Base-by-base conservation (phyloP, 2,113 vertebrate genomes). In the Meles meles region DNA sequence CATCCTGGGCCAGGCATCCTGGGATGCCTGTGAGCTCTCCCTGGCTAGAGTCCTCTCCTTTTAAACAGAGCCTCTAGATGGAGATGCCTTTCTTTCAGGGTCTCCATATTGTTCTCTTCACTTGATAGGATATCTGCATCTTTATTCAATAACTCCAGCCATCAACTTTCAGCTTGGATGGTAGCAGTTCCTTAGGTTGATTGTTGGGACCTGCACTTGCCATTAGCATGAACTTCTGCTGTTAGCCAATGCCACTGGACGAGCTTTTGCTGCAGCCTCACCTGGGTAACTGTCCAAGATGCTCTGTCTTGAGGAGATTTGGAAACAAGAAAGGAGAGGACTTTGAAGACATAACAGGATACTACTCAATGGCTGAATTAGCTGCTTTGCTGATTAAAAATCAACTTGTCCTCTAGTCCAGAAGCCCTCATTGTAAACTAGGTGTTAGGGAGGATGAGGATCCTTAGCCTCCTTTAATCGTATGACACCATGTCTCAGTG, bases 401-500 rank as follows among this genome's bases (percentile, higher is more conserved):
- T 61, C 67, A 72, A 34, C 55, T 76, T 44, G 4, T 49, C 6
- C 18, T 85, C 25, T 52, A 14, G 11, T 31, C 34, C 5, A 3
- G 72, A 69, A 6, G 31, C 7, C 29, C 9, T 85, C 52, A 18
- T 3, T 84, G 74, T n/a, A 80, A 52, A 76, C 17, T 34, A 7
- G 1, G 18, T 39, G 9, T 74, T 52, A 52, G 3, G 3, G 29
- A 39, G 47, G 81, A 61, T 84, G 13, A 34, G 15, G 4, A 6
- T 29, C 11, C 3, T 44, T 4, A 14, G 7, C 49, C 1, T 79
- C 39, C 59, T 72, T 61, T 59, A 23, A 12, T 92, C 23, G 2
- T 17, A 1, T 8, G 7, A 1, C 4, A 0, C 18, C 6, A 5
- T 4, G 21, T 4, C 7, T n/a, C 17, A 13, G 34, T 18, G 25